A percentile compares a stretch with the other conserved stretches of the same genome.
Evolutionary conservation across 1,140 invertebrate species (phyloP).

Genomic region (Cheumatopsyche charites): DNA sequence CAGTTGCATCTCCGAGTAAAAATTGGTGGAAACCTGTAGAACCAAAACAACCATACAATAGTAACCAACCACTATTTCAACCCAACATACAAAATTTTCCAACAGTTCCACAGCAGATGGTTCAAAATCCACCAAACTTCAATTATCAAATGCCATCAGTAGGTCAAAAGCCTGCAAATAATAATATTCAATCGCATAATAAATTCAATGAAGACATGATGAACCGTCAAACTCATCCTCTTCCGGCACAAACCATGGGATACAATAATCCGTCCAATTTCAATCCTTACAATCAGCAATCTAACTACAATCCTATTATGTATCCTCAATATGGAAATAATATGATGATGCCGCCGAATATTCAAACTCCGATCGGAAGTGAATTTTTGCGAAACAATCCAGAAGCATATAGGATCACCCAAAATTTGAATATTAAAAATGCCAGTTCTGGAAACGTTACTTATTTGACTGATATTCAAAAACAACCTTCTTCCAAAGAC

Average conservation of each 20-base stretch:
- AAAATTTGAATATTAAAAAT: slow-evolving; percentile 9
- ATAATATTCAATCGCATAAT: background rate
- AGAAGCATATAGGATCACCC: background rate
- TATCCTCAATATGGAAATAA: slow-evolving; percentile 12
- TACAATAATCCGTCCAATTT: slow-evolving; percentile 1
- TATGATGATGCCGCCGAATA: background rate
- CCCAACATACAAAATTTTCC: slow-evolving; percentile 6
- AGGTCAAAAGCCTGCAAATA: background rate
- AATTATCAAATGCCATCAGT: background rate
- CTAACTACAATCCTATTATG: slow-evolving; percentile 2
- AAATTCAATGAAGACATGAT: background rate
- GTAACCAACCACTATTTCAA: background rate
- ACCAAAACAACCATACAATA: background rate
- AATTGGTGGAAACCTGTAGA: slow-evolving; percentile 14
- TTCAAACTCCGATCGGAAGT: slow-evolving; percentile 14
- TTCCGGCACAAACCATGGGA: background rate
- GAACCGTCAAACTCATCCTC: background rate
- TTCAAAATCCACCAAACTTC: background rate
- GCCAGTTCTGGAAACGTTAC: background rate
- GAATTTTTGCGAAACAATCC: background rate
- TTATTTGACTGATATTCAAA: background rate
- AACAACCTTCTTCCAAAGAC: background rate
- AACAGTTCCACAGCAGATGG: background rate
- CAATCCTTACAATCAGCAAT: background rate
- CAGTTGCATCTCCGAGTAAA: background rate